phyloP scores from a whole-genome alignment of 2,888 invertebrate species.

The Drosophila anceps region DNA sequence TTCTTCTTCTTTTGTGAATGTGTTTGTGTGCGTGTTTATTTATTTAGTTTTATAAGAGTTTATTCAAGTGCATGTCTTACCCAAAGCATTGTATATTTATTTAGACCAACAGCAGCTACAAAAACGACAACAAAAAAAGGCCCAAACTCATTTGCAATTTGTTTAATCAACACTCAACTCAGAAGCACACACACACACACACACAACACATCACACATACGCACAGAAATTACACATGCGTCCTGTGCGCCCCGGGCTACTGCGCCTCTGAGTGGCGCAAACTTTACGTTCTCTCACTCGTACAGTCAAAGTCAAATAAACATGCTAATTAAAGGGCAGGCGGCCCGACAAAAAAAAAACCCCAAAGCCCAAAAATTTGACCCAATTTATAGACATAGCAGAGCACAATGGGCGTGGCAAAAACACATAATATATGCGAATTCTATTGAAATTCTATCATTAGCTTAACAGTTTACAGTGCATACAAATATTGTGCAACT shows the following conservation, averaged over 20 bases:
- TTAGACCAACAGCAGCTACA: slow-evolving; percentile 46
- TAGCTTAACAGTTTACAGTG: background rate
- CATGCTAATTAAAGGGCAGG: slow-evolving; percentile 76
- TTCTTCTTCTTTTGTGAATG: slow-evolving; percentile 1
- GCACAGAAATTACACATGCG: slow-evolving; percentile 39
- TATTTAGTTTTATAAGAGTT: slow-evolving; percentile 78
- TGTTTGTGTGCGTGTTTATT: slow-evolving; percentile 45
- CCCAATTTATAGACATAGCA: slow-evolving; percentile 60
- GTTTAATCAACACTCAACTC: slow-evolving; percentile 76
- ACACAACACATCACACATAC: slow-evolving; percentile 55
- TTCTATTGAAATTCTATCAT: background rate
- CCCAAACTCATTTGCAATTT: slow-evolving; percentile 77
- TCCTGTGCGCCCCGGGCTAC: slow-evolving; percentile 25
- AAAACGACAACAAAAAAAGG: slow-evolving; percentile 44
- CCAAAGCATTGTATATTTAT: slow-evolving; percentile 69
- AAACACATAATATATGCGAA: background rate
- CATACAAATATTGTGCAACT: background rate
- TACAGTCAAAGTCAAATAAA: slow-evolving; percentile 71
- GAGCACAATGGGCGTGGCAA: slow-evolving; percentile 12
- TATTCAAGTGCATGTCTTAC: slow-evolving; percentile 76
- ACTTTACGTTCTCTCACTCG: slow-evolving; percentile 42
- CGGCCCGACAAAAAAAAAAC: slow-evolving; percentile 23
- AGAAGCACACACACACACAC: slow-evolving; percentile 47
- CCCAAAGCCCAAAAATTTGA: slow-evolving; percentile 54
- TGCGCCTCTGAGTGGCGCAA: slow-evolving; percentile 34